Base-by-base conservation (phyloP, 2,797 vertebrate species). In the Darevskia nairensis region DNA sequence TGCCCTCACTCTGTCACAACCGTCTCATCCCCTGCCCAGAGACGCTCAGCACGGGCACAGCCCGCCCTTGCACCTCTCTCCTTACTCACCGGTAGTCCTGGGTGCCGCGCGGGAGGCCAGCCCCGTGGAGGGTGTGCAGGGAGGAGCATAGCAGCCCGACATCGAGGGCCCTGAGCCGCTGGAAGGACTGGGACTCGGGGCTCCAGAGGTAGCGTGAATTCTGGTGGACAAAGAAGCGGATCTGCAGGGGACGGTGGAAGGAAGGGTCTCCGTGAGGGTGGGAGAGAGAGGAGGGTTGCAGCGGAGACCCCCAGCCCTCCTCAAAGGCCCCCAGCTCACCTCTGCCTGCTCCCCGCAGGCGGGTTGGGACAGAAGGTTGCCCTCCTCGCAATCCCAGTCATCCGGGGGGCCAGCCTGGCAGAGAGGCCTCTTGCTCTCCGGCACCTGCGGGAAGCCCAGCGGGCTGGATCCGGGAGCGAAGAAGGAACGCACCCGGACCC, bases 1-100 rank as follows among this genome's bases (percentile, higher is more conserved):
- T 11, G 50, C 11, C 50, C 50, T 15, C 50, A 11, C 3, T 55
- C 50, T 13, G 3, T 55, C 50, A 0, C 13, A 55, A 55, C 50
- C 3, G 13, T 15, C 13, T 0, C 50, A 55, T 3, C 50, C 3
- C 13, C 50, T 55, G 50, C 50, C 50, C 3, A 23, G 61, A n/a
- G 68, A 4, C 15, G 68, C 21, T 44, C 8, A 8, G 19, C 75
- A 2, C 1, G 1, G n/a, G 4, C 29, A 1, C 61, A 0, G 35
- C 55, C 39, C 3, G 1, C 84, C n/a, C 46, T 10, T 1, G 3
- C 15, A 4, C 1, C 7, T 3, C 17, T 4, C 29, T 8, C 21
- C 27, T 55, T 17, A 19, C 81, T 71, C 17, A 84, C 87, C 76
- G 76, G 82, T 89, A 89, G 87, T 88, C 87, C 46, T 88, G 87